Evolutionary conservation across 2,113 vertebrate species (phyloP), one percentile per base, ranked within the genome.

Genomic region (Bucco capensis): DNA sequence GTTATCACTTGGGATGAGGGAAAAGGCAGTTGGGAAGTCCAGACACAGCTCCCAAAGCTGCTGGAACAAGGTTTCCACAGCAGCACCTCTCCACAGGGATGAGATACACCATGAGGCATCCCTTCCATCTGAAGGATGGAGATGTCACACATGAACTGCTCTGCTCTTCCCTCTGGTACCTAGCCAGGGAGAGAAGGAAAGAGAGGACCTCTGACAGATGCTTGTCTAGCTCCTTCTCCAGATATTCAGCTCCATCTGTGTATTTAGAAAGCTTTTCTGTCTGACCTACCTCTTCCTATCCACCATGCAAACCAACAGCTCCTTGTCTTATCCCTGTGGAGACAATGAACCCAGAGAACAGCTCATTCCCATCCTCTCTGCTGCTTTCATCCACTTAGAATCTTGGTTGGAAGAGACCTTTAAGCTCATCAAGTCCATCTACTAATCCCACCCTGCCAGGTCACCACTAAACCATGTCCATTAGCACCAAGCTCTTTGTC

Each of bases 161-260:
- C 42, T 0, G 1, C 6, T 14, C 10, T 12, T 38, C 27, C 50
- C 15, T 17, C 15, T 0, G 0, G 11, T 30, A 35, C 21, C 28
- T 57, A 27, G n/a, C 1, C 14, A 61, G 15, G 23, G 37, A 82
- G 35, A n/a, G 46, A 15, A 44, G 42, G 35, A 40, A 37, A 38
- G 16, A 27, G 19, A 35, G n/a, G 37, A 17, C 30, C 56, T 31
- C 88, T n/a, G 60, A 19, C 42, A 33, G 12, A 40, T 1, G 2
- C 22, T 25, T 19, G n/a, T 10, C 51, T n/a, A 19, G 22, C n/a
- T 56, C 50, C 50, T 9, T 31, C 27, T 25, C 31, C 50, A 31
- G 14, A 18, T 22, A 30, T 5, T 38, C 76, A 82, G 37, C 33
- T 35, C 51, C 33, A 27, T 0, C 5, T 0, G 8, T 9, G 12